Evolutionary conservation across 2,113 vertebrate genomes (phyloP).

Genomic region (Pseudorasbora parva): DNA sequence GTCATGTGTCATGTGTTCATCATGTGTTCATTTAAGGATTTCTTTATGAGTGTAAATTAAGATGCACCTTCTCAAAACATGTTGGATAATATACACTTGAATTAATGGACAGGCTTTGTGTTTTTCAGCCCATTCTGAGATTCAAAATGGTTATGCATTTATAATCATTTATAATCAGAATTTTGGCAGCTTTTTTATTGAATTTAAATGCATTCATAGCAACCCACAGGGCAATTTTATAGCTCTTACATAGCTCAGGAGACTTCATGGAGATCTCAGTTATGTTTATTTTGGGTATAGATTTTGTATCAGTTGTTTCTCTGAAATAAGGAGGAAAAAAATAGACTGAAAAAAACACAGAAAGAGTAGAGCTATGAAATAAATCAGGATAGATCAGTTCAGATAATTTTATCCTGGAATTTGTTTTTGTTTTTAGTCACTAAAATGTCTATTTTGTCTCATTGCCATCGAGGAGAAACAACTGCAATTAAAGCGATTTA

Average conservation of each 20-base stretch:
- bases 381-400: background rate
- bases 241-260: background rate
- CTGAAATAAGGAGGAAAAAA: background rate
- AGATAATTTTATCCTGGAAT: background rate
- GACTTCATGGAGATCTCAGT: background rate
- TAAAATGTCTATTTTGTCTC: background rate
- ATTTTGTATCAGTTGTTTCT: background rate
- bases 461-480: background rate
- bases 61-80: background rate
- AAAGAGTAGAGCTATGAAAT: background rate
- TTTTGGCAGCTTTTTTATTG: background rate
- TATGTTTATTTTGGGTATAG: background rate
- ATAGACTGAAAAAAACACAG: background rate
- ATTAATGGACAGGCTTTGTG: background rate
- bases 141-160: background rate
- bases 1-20: no score
- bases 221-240: background rate
- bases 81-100: background rate
- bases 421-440: no score
- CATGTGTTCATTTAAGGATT: conserved; percentile 12
- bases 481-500: background rate
- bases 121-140: background rate
- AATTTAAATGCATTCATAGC: background rate
- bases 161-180: background rate
- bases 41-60: conserved; percentile 12